Percentiles rank a stretch among this genome's conserved stretches.
Evolutionary conservation across 2,888 invertebrate genomes (phyloP).

Genomic region (Oscheius sp.): DNA sequence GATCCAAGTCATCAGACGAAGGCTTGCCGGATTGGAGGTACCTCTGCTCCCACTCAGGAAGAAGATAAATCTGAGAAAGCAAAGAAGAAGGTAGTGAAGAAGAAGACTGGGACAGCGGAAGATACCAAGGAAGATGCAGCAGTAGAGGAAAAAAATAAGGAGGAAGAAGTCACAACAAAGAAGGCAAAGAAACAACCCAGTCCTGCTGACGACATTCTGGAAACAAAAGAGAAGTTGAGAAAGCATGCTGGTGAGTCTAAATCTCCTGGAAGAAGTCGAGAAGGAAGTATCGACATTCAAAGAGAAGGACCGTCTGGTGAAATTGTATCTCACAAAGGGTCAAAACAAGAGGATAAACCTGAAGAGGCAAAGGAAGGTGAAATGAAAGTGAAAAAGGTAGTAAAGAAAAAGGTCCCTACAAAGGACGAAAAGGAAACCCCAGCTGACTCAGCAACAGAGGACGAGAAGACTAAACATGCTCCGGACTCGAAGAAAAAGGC

Average conservation of each 20-base stretch:
- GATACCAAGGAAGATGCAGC: not conserved
- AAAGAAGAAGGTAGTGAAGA: constrained; percentile 31
- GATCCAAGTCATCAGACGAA: constrained; percentile 43
- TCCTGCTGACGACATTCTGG: constrained; percentile 23
- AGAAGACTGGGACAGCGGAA: constrained; percentile 28
- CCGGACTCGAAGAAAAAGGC: constrained; percentile 44
- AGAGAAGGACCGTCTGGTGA: not conserved
- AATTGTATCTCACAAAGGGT: not conserved
- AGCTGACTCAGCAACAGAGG: constrained; percentile 1
- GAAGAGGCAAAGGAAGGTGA: constrained; percentile 21
- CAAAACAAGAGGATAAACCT: constrained; percentile 32
- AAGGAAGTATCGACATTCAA: constrained; percentile 24
- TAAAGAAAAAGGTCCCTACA: constrained; percentile 32
- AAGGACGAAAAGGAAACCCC: not conserved
- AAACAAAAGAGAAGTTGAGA: constrained; percentile 20
- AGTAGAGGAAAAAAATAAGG: not conserved
- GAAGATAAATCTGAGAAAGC: constrained; percentile 27
- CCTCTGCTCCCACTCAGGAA: constrained; percentile 18
- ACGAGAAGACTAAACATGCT: constrained; percentile 8
- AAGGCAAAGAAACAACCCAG: constrained; percentile 21
- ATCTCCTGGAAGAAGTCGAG: constrained; percentile 14
- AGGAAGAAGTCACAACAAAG: constrained; percentile 13
- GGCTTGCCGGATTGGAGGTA: constrained; percentile 26
- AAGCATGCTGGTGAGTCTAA: constrained; percentile 5
- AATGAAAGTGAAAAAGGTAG: constrained; percentile 30